Percentiles rank a stretch among this genome's conserved stretches.
phyloP scores from a whole-genome alignment of 2,888 invertebrate genomes.

The Euplexia lucipara region DNA sequence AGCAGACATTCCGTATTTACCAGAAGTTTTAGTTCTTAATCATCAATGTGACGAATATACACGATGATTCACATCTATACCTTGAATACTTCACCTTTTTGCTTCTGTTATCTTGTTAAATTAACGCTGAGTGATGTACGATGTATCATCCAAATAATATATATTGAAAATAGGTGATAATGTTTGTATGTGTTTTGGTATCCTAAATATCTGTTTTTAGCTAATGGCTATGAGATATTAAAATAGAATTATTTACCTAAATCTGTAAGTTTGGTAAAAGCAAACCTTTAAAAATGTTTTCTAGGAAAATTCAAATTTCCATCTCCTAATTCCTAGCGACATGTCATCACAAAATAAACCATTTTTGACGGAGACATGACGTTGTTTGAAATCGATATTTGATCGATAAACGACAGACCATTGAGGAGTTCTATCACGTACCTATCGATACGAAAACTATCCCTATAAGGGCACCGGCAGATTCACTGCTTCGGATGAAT shows the following conservation, averaged over 20 bases:
- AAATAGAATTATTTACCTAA: no score
- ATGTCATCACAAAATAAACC: background rate
- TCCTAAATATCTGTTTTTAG: background rate
- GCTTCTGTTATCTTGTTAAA: conserved; percentile 40
- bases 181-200: background rate
- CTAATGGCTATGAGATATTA: no score
- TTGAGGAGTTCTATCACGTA: conserved; percentile 44
- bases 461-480: conserved; percentile 57
- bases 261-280: no score
- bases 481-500: conserved; percentile 59
- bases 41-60: conserved; percentile 58
- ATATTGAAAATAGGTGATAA: conserved; percentile 20
- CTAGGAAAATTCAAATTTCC: background rate
- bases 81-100: conserved; percentile 51
- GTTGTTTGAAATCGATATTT: conserved; percentile 22
- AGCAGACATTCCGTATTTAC: conserved; percentile 12
- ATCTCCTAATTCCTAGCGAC: background rate
- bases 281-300: no score
- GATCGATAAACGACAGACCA: conserved; percentile 16
- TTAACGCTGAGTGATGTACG: conserved; percentile 24
- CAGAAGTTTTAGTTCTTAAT: conserved; percentile 57
- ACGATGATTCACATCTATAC: conserved; percentile 55
- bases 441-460: conserved; percentile 44
- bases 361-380: background rate
- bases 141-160: conserved; percentile 40